Evolutionary conservation across 2,888 invertebrate species (phyloP), one percentile per base, ranked within the genome.

Genomic region (Zaprionus obscuricornis): DNA sequence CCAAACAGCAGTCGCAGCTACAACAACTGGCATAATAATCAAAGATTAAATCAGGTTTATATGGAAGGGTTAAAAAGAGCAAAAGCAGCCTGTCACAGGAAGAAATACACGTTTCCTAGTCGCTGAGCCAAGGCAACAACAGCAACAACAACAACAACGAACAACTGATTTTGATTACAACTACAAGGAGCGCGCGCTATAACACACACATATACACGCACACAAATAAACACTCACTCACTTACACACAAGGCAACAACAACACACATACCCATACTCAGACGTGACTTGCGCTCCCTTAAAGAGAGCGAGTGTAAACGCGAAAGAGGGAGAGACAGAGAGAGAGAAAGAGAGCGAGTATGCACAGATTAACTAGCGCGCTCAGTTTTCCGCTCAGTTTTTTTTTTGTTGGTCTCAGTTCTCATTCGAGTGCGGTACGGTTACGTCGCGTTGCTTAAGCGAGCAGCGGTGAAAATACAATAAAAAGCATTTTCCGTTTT

Each of bases 41-140:
- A 81, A 85, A 81, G 81, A 81, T 81, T 81, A 85, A 81, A 81
- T 81, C 81, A 81, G 81, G 81, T 81, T 81, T 81, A 85, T 79
- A 75, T 82, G 75, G 74, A 83, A 82, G 78, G 78, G 82, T 78
- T 82, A 85, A 85, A 84, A 73, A 74, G 77, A 71, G 71, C 71
- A 73, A 73, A 62, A 73, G 60, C 73, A 75, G 72, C 66, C 75
- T 72, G 76, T 82, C 85, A 71, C 85, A 78, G 85, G 78, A 78
- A 78, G 78, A 85, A 78, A 78, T 78, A 78, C 78, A 78, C 85
- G 78, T 85, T 78, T 78, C 85, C 78, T 78, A 78, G 78, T 63
- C 65, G 56, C 68, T 47, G 51, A 57, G 67, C 70, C 58, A 52
- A 63, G 49, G 31, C 55, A 69, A 66, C 62, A 63, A 74, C 55